Conservation (phyloP, 2,113 vertebrate genomes). For the Seriola rivoliana region DNA sequence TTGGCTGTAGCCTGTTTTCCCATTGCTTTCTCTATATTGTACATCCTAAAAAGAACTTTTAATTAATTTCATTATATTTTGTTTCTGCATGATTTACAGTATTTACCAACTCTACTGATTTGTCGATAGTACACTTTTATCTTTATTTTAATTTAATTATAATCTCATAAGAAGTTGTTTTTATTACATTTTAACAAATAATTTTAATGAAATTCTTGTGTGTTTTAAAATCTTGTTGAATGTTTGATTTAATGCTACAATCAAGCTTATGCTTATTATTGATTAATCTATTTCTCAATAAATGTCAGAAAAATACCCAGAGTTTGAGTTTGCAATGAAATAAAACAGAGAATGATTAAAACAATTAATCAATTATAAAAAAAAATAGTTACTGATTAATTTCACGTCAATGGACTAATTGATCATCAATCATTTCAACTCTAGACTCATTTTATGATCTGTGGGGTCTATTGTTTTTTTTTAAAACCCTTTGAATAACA, state of each 20-base stretch:
- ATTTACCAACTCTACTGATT: not conserved
- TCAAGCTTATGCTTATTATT: not conserved
- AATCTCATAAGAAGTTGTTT: not conserved
- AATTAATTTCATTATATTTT: constrained; percentile 20
- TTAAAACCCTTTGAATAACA: not conserved
- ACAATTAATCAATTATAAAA: not conserved
- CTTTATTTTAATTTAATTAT: not conserved
- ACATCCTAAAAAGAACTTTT: not conserved
- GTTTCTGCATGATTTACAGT: not conserved
- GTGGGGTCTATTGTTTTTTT: not conserved
- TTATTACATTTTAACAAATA: not conserved
- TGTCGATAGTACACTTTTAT: not conserved
- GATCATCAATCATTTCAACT: not conserved
- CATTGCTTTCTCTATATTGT: not conserved
- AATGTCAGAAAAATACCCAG: not conserved
- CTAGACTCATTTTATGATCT: not conserved
- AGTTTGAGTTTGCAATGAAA: not conserved
- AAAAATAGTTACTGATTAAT: not conserved
- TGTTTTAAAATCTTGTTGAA: not conserved
- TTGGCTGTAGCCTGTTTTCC: not conserved
- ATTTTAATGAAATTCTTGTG: not conserved
- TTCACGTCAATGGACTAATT: not conserved
- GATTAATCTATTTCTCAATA: not conserved
- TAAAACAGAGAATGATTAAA: not conserved
- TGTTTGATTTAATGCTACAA: not conserved